A percentile compares a stretch with the other conserved stretches of the same genome.
phyloP scores from a whole-genome alignment of 64 coral and sea anemone species.

The Porites australiensis region DNA sequence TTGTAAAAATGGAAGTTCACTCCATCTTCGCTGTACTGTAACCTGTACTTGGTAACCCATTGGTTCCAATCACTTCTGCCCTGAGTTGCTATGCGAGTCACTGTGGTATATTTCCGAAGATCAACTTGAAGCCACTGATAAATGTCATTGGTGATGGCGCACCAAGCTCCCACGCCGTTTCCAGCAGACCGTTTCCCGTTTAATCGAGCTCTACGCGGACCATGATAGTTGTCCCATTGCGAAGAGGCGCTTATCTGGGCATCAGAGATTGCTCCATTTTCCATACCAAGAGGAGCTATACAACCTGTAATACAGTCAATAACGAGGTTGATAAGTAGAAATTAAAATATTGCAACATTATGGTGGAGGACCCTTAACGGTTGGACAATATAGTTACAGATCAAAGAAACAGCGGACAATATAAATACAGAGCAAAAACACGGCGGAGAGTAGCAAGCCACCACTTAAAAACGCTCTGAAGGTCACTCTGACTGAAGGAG shows the following conservation, averaged over 20 bases:
- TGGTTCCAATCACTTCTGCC: neutral
- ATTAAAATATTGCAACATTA: too few relatives aligned
- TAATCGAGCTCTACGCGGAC: neutral
- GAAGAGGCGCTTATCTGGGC: neutral
- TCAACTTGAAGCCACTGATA: neutral
- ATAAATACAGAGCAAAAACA: too few relatives aligned
- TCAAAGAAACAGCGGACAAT: too few relatives aligned
- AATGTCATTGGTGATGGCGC: neutral
- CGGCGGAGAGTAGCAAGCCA: too few relatives aligned
- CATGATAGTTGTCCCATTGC: too few relatives aligned
- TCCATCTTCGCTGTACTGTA: neutral
- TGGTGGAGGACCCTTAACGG: too few relatives aligned
- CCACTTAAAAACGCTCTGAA: too few relatives aligned
- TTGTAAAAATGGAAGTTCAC: neutral
- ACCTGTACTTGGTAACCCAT: neutral
- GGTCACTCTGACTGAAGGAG: too few relatives aligned
- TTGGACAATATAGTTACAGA: too few relatives aligned
- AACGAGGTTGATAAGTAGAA: neutral
- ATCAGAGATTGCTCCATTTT: neutral
- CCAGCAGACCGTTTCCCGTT: neutral
- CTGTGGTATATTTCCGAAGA: neutral
- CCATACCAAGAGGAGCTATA: neutral
- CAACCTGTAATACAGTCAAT: neutral
- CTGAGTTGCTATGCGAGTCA: neutral
- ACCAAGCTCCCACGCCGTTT: neutral